Percentiles rank a stretch among this genome's conserved stretches.
Evolutionary conservation across 2,113 vertebrate species (phyloP).

Genomic region (Anolis sagrei): DNA sequence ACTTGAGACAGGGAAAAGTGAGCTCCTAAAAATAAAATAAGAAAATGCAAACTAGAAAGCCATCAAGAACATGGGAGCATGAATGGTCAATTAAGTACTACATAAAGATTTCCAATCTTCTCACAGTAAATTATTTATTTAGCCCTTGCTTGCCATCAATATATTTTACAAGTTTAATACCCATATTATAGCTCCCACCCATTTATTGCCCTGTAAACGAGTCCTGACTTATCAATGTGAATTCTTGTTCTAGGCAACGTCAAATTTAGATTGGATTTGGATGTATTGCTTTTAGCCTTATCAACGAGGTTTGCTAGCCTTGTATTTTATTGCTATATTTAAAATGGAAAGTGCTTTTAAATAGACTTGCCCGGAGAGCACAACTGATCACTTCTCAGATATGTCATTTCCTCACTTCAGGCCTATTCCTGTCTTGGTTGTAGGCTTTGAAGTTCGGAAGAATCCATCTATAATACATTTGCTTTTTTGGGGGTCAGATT

Average conservation of each 20-base stretch:
- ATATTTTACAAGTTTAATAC: slow-evolving; percentile 86
- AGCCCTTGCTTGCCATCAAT: slow-evolving; percentile 78
- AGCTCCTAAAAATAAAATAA: slow-evolving; percentile 57
- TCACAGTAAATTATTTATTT: slow-evolving; percentile 86
- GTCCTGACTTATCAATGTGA: slow-evolving; percentile 79
- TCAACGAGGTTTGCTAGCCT: slow-evolving; percentile 79
- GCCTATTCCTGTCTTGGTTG: slow-evolving; percentile 58
- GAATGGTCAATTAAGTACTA: slow-evolving; percentile 78
- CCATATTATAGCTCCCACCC: slow-evolving; percentile 83
- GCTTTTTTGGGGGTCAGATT: slow-evolving; percentile 48
- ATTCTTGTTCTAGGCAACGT: slow-evolving; percentile 81
- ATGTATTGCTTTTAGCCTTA: slow-evolving; percentile 85
- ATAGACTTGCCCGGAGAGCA: slow-evolving; percentile 76
- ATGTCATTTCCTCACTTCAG: slow-evolving; percentile 75
- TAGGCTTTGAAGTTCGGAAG: slow-evolving; percentile 61
- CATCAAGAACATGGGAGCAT: slow-evolving; percentile 63
- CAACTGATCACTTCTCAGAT: slow-evolving; percentile 73
- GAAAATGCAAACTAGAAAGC: slow-evolving; percentile 58
- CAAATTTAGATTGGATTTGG: slow-evolving; percentile 88
- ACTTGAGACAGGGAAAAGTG: slow-evolving; percentile 50
- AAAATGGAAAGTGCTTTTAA: slow-evolving; percentile 85
- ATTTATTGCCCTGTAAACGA: slow-evolving; percentile 85
- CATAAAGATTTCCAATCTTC: slow-evolving; percentile 86
- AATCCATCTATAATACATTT: slow-evolving; percentile 54
- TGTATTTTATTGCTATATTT: slow-evolving; percentile 85